phyloP scores from a whole-genome alignment of 2,888 invertebrate species.

The Tiliacea citrago region DNA sequence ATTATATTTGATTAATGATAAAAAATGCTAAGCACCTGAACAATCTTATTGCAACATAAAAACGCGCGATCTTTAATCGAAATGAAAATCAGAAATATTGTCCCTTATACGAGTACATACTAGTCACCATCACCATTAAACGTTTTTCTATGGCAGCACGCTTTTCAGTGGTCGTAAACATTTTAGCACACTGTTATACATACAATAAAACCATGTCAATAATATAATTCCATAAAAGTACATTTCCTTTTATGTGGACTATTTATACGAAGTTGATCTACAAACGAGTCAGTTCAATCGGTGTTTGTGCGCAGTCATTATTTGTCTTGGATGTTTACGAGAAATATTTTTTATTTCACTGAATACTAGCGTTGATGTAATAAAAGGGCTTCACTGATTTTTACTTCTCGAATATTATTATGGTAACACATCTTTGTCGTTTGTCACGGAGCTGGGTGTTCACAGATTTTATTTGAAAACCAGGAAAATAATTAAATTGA shows the following conservation, averaged over 20 bases:
- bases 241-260: conserved; percentile 56
- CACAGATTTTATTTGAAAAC: conserved; percentile 4
- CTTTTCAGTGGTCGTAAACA: conserved; percentile 52
- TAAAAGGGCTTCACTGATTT: conserved; percentile 45
- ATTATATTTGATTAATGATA: not conserved
- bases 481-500: not conserved
- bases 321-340: conserved; percentile 50
- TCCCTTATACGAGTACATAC: not conserved
- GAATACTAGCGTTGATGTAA: conserved; percentile 34
- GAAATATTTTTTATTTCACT: conserved; percentile 58
- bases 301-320: conserved; percentile 54
- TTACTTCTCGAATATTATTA: conserved; percentile 36
- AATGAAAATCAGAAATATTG: not conserved
- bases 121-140: conserved; percentile 24
- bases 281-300: conserved; percentile 44
- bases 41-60: not conserved
- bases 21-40: not conserved
- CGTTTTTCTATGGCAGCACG: conserved; percentile 19
- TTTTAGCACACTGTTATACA: conserved; percentile 48
- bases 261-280: conserved; percentile 56
- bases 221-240: conserved; percentile 55
- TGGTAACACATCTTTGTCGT: conserved; percentile 25
- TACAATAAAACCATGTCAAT: conserved; percentile 60
- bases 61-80: not conserved
- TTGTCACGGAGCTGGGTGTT: conserved; percentile 1